Base-by-base conservation (phyloP, 2,888 invertebrate species). In the Clusia tigrina region DNA sequence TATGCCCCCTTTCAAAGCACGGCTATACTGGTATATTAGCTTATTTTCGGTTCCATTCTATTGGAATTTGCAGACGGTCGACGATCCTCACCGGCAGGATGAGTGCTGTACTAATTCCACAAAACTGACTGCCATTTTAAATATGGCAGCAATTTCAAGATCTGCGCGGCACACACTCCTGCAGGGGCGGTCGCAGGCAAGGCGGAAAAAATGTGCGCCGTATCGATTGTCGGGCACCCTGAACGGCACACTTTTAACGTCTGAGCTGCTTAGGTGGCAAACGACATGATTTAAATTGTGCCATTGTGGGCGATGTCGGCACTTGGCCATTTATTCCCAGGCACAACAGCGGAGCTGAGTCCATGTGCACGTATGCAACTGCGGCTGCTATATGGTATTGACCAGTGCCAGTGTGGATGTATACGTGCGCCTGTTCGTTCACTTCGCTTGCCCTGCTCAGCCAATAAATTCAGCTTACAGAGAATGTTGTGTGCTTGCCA, bases 401-500 rank as follows among this genome's bases (percentile, higher is more conserved):
- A n/a, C n/a, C 42, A 42, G 9, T 15, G 32, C 6, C 32, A 32
- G 32, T 32, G 32, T 32, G 32, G 32, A 9, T 9, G 32, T 32
- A 12, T n/a, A n/a, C n/a, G n/a, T n/a, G n/a, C n/a, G n/a, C n/a
- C n/a, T n/a, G n/a, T n/a, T n/a, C n/a, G n/a, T n/a, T n/a, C n/a
- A n/a, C n/a, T n/a, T 32, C 32, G 12, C 32, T 32, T 42, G 42
- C 42, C 15, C n/a, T 3, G 10, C 10, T 17, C 42, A 42, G 42
- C n/a, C 42, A 42, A 42, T 42, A 42, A 42, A 42, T 42, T 42
- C 9, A n/a, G 42, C 42, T 42, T 17, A 42, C n/a, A n/a, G n/a
- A n/a, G n/a, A 42, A 17, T 42, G 42, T 42, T 42, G 42, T 42
- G 6, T 15, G 42, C n/a, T 42, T 42, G 10, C n/a, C n/a, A 42